Evolutionary conservation across 2,113 vertebrate genomes (phyloP), one percentile per base, ranked within the genome.

Genomic region (Lontra canadensis): DNA sequence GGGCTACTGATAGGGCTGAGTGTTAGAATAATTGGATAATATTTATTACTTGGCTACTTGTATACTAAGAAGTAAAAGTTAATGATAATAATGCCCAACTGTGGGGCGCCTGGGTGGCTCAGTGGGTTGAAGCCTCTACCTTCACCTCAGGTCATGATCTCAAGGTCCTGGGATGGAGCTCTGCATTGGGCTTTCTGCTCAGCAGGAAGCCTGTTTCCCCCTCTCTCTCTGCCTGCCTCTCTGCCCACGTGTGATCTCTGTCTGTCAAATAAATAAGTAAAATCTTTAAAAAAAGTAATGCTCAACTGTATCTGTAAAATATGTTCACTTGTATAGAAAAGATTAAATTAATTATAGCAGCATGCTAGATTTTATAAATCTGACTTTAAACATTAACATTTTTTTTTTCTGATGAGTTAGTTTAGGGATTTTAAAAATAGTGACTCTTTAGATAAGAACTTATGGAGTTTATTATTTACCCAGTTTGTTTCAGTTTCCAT

Each of bases 401-500:
- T 73, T 76, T 76, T 92, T 92, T 18, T 67, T 59, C 55, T 21
- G 55, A n/a, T 88, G 69, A 63, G 9, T 55, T 76, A 67, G 8
- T 42, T 74, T 52, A 36, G 39, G 42, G 25, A 79, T n/a, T 74
- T 94, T 42, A 47, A 73, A 94, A 88, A 31, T 26, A 88, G 26
- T 88, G 13, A 88, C 36, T 88, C 12, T 7, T 88, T 95, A 93
- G 14, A 14, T 39, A 95, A 84, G 42, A 82, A 36, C 9, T 49
- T 25, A 21, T 81, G 55, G n/a, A 55, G 11, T 95, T 92, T 80
- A 42, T 29, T n/a, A 80, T 34, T 97, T 76, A 67, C 31, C 23
- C 31, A 69, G 80, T 81, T 15, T 61, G 25, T 6, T 69, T 81
- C 39, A 18, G 7, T 65, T 94, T 83, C 63, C 29, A 76, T 59